Base-by-base conservation (phyloP, 2,888 invertebrate species). In the Cosmopolites sordidus region DNA sequence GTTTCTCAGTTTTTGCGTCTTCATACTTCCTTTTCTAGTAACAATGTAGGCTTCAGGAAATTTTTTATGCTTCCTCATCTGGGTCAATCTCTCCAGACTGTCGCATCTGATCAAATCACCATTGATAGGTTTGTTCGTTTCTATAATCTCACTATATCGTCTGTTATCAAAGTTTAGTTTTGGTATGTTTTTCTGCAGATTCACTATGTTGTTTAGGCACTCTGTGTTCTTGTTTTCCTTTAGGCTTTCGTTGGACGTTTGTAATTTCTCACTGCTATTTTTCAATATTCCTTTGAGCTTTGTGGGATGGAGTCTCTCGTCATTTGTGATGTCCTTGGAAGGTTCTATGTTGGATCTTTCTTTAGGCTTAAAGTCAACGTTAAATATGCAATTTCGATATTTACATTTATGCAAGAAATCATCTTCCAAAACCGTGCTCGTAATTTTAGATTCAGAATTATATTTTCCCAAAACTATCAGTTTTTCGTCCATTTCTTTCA, bases 131-230 rank as follows among this genome's bases (percentile, higher is more conserved):
- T 77, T 79, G 18, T 55, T 58, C 42, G 77, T 73, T 49, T 60
- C 51, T 8, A 77, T 66, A 38, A 80, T 77, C 68, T 81, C 81
- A 61, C 75, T 77, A 61, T 78, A 78, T 2, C 79, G 67, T 55
- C 75, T 73, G 51, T 70, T 72, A n/a, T 46, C 56, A 43, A 59
- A 54, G 40, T 62, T 60, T 41, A 61, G 53, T 48, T 65, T 69
- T 52, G 66, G 64, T 55, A 59, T 60, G 47, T 46, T 46, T 51
- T 63, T 66, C 43, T 63, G 62, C 43, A 63, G 40, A 56, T 66
- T 66, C 4, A 61, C 61, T 47, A 63, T 60, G 45, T 66, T 66
- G 48, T 61, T 67, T 44, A 65, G 61, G 61, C 62, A 62, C 52
- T 67, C 64, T 54, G 60, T 62, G 39, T 63, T 61, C 22, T 22